Base-by-base conservation (phyloP, 2,113 vertebrate genomes). In the Sterna hirundo region DNA sequence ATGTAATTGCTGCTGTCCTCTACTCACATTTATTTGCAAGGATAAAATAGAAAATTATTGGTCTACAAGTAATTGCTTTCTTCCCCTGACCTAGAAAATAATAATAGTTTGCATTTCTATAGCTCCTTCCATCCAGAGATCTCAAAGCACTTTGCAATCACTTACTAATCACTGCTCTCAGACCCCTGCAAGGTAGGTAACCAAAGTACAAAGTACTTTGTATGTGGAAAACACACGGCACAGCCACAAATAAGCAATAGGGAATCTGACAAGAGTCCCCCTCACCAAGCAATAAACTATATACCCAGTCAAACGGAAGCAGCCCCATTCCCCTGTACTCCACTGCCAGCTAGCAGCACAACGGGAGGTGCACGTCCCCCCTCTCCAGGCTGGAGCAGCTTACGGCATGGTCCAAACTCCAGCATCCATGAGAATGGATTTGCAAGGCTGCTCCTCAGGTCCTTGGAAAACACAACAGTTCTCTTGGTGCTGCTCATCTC, bases 41-140 rank as follows among this genome's bases (percentile, higher is more conserved):
- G 76, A 86, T 42, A 49, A 94, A 93, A 83, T 1, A 87, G 54
- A n/a, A 79, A 90, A 76, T 64, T 20, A 15, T 13, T 7, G 44
- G 27, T 52, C 20, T 82, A 3, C 62, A 68, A 86, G 46, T 77
- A 90, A 87, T 54, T 90, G 64, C 69, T 74, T 84, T 93, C 64
- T 77, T 81, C 65, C 69, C 38, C 74, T 81, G 70, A 85, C 58
- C 74, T 78, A 87, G 79, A 74, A 96, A 88, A 90, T 16, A 49
- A 66, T 52, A 83, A 72, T 47, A 57, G 69, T 81, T 81, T 72
- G 83, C 54, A 85, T 90, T 88, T 93, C 75, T 49, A 42, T 25
- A 46, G 86, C 58, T 77, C 54, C 44, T 93, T 90, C 60, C 60
- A 72, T 11, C 47, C 38, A 47, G 75, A 57, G 69, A 81, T 88